Percentiles rank a stretch among this genome's conserved stretches.
phyloP scores from a whole-genome alignment of 2,797 vertebrate species.

The Vireo griseus region DNA sequence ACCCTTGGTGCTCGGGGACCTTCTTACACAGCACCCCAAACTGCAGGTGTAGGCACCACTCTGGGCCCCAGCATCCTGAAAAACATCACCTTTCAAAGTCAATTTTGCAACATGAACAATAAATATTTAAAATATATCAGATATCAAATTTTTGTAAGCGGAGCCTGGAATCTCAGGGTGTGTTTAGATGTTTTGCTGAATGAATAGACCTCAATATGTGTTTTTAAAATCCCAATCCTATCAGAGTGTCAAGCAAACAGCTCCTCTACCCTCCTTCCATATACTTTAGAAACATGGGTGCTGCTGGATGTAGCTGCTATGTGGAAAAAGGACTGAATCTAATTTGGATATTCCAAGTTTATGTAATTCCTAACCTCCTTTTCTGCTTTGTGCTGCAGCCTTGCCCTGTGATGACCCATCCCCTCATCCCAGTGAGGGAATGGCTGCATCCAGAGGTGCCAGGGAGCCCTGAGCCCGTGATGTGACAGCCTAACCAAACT shows the following conservation, averaged over 20 bases:
- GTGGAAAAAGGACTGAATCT: neutral
- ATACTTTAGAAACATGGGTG: accelerated
- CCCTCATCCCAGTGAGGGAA: neutral
- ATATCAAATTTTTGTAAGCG: neutral
- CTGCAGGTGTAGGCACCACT: neutral
- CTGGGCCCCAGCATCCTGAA: neutral
- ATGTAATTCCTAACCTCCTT: neutral
- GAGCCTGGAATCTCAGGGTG: neutral
- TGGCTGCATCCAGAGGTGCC: neutral
- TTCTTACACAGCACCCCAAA: neutral
- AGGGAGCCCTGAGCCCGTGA: neutral
- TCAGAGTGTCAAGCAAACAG: neutral
- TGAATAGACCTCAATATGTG: neutral
- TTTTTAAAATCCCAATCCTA: neutral
- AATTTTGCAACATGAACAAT: neutral
- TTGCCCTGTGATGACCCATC: neutral
- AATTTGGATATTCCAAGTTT: neutral
- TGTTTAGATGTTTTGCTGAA: neutral
- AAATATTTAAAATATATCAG: neutral
- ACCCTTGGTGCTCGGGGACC: accelerated
- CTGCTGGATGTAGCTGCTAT: neutral
- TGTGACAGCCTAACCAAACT: neutral
- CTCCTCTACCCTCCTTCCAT: neutral
- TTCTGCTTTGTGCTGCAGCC: accelerated
- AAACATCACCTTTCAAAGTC: neutral